Evolutionary conservation across 2,113 vertebrate genomes (phyloP).

Genomic region (Caracal caracal): DNA sequence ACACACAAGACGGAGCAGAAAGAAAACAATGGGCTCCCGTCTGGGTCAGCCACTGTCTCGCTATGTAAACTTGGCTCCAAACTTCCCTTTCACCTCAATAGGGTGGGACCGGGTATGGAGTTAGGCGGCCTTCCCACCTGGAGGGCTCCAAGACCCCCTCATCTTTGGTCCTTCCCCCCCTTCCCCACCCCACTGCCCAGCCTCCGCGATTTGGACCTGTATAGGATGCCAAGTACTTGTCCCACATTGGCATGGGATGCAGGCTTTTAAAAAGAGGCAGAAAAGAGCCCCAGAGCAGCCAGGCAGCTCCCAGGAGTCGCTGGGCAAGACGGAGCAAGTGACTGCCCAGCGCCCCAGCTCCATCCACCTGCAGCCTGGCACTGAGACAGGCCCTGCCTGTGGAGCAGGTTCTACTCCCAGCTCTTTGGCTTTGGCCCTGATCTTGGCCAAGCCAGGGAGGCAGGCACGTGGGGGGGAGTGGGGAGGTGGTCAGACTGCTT

Average conservation of each 20-base stretch:
- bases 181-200: background rate
- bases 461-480: background rate
- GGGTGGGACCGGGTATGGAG: background rate
- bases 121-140: background rate
- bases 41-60: background rate
- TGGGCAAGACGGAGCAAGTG: slow-evolving; percentile 84
- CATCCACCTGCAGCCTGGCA: slow-evolving; percentile 88
- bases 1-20: background rate
- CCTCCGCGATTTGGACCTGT: background rate
- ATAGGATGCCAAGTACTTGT: slow-evolving; percentile 27
- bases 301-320: slow-evolving; percentile 78
- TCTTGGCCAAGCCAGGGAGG: slow-evolving; percentile 56
- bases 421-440: slow-evolving; percentile 57
- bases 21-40: background rate
- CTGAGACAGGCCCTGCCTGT: slow-evolving; percentile 76
- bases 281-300: slow-evolving; percentile 58
- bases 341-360: slow-evolving; percentile 77
- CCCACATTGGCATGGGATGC: slow-evolving; percentile 56
- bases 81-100: background rate
- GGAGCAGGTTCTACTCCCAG: slow-evolving; percentile 78
- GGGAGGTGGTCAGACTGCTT: background rate
- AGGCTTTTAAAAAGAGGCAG: slow-evolving; percentile 63
- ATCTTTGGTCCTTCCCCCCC: background rate
- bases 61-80: background rate
- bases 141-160: background rate